These are phyloP conservation scores for Liasis olivaceus DNA, from an alignment of 2,797 vertebrate genomes.

Conservation along the genomic window DNA sequence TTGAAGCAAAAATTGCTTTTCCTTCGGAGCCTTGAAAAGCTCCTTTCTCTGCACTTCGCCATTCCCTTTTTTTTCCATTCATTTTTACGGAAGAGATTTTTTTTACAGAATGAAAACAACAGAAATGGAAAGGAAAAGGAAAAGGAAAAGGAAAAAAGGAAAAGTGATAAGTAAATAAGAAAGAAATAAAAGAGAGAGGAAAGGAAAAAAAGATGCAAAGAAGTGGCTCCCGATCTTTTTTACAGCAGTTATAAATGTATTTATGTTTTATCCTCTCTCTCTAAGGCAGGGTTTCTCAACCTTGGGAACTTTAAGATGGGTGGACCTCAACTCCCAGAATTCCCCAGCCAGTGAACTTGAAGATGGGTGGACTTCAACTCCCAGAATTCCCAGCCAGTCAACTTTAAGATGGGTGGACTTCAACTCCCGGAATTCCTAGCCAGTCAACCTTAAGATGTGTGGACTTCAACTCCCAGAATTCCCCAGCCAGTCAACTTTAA, in stretches of 20 bases:
- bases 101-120: not conserved
- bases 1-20: not conserved
- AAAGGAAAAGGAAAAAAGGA: not conserved
- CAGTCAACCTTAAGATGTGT: no score
- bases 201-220: not conserved
- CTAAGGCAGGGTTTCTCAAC: not conserved
- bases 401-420: no score
- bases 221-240: not conserved
- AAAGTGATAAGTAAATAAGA: not conserved
- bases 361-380: no score
- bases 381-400: no score
- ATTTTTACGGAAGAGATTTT: not conserved
- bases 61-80: not conserved
- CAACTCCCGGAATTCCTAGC: no score
- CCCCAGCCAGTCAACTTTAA: no score
- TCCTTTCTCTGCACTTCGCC: not conserved
- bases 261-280: not conserved
- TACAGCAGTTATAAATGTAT: not conserved
- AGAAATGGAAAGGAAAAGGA: not conserved
- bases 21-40: not conserved
- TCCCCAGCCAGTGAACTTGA: not conserved
- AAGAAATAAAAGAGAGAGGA: not conserved
- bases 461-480: no score
- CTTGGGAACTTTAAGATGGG: no score
- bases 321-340: not conserved